Evolutionary conservation across 2,888 invertebrate genomes (phyloP).

Genomic region (Sthenelais limicola): DNA sequence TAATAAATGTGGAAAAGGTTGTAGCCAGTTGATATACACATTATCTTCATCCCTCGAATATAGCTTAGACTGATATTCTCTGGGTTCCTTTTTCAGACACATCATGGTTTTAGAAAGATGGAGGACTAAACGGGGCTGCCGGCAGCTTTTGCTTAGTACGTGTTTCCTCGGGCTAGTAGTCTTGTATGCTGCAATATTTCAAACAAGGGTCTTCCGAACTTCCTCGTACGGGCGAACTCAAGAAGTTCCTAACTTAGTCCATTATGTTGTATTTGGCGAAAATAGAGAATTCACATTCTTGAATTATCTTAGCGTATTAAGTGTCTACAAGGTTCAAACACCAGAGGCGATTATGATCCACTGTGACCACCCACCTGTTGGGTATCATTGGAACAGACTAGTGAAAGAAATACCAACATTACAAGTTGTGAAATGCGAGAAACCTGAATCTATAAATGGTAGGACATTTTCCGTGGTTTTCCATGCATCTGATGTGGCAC

Average conservation of each 20-base stretch:
- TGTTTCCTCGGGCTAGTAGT: no score
- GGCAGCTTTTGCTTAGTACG: no score
- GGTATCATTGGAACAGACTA: slow-evolving; percentile 51
- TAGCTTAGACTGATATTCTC: no score
- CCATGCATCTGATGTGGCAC: slow-evolving; percentile 28
- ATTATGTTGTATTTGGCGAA: slow-evolving; percentile 52
- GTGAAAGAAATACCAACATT: slow-evolving; percentile 43
- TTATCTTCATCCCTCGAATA: no score
- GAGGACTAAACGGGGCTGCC: no score
- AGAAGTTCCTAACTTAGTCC: slow-evolving; percentile 55
- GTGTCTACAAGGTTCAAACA: slow-evolving; percentile 50
- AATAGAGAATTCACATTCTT: slow-evolving; percentile 46
- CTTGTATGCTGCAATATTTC: no score
- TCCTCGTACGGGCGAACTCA: no score
- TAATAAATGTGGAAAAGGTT: no score
- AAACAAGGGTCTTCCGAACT: no score
- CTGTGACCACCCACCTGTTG: slow-evolving; percentile 51
- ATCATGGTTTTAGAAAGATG: no score
- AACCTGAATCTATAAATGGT: slow-evolving; percentile 38
- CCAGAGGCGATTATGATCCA: slow-evolving; percentile 51
- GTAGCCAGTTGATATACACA: no score
- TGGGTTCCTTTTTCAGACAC: no score
- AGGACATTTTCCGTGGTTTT: neutral
- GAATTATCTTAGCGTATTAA: slow-evolving; percentile 52
- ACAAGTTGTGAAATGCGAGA: slow-evolving; percentile 40